These are phyloP conservation scores for Parus major DNA, from an alignment of 2,113 vertebrate genomes.

Conservation along the genomic window DNA sequence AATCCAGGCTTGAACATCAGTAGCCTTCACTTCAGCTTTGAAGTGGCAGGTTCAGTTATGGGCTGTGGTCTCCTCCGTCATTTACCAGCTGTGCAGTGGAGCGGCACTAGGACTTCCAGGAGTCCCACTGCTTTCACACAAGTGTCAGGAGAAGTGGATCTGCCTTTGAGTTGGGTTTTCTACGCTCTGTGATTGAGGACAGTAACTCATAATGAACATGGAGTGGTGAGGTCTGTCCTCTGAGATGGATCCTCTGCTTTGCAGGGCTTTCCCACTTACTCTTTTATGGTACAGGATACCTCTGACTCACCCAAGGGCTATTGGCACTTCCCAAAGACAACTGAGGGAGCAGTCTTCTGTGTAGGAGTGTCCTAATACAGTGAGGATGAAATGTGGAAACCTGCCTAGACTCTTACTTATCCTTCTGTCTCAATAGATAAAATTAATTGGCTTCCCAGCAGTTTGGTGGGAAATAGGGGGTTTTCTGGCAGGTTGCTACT, in stretches of 20 bases:
- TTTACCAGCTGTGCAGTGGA: neutral
- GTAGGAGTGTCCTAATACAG: slow-evolving; percentile 56
- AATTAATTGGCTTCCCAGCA: neutral
- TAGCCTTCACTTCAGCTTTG: neutral
- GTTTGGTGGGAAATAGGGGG: neutral
- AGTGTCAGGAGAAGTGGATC: neutral
- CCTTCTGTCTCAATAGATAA: slow-evolving; percentile 28
- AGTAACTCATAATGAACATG: neutral
- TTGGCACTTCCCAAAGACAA: slow-evolving; percentile 55
- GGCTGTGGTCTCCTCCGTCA: neutral
- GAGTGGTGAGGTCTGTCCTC: neutral
- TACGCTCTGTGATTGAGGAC: neutral
- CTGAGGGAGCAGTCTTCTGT: slow-evolving; percentile 39
- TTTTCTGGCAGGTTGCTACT: slow-evolving; percentile 16
- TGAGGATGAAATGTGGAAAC: slow-evolving; percentile 36
- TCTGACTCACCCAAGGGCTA: slow-evolving; percentile 44
- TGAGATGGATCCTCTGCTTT: fast-evolving
- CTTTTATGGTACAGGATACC: neutral
- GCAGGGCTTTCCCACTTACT: neutral
- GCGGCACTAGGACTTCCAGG: neutral
- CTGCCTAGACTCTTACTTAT: slow-evolving; percentile 42
- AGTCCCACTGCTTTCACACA: neutral
- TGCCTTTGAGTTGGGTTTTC: neutral
- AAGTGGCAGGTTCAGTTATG: neutral
- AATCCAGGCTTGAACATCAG: neutral